Conservation (phyloP, 2,888 invertebrate species). For the Latrodectus elegans region DNA sequence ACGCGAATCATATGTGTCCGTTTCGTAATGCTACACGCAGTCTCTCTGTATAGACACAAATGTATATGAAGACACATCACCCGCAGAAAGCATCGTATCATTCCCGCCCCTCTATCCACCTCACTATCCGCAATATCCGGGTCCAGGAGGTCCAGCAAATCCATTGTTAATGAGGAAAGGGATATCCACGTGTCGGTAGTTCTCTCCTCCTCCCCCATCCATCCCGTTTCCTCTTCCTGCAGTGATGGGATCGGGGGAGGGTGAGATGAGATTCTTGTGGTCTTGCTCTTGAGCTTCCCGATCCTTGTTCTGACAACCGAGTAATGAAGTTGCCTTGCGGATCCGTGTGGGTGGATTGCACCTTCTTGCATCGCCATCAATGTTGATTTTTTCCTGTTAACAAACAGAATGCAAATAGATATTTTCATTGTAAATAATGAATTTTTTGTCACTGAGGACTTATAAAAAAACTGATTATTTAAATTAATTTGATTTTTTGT, state of each 20-base stretch:
- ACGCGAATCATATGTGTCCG: too few relatives aligned
- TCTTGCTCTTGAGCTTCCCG: conserved; percentile 1
- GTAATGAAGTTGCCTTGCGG: conserved; percentile 23
- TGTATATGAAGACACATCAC: too few relatives aligned
- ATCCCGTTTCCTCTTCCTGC: background rate
- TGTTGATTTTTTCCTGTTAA: background rate
- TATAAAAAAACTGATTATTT: too few relatives aligned
- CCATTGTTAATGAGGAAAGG: conserved; percentile 65
- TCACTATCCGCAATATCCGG: conserved; percentile 44
- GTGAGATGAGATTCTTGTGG: background rate
- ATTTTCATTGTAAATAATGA: too few relatives aligned
- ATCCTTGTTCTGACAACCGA: conserved; percentile 49
- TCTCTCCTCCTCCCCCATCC: conserved; percentile 11
- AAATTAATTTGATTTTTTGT: too few relatives aligned
- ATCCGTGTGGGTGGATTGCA: background rate
- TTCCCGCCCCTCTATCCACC: background rate
- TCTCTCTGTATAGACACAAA: too few relatives aligned
- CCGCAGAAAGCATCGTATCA: too few relatives aligned
- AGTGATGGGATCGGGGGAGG: background rate
- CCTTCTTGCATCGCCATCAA: conserved; percentile 9
- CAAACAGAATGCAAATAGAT: too few relatives aligned
- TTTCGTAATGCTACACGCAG: too few relatives aligned
- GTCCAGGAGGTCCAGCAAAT: conserved; percentile 47
- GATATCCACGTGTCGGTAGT: conserved; percentile 55
- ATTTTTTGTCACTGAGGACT: too few relatives aligned